Base-by-base conservation (phyloP, 1,140 invertebrate genomes). In the Frieseomelitta varia region DNA sequence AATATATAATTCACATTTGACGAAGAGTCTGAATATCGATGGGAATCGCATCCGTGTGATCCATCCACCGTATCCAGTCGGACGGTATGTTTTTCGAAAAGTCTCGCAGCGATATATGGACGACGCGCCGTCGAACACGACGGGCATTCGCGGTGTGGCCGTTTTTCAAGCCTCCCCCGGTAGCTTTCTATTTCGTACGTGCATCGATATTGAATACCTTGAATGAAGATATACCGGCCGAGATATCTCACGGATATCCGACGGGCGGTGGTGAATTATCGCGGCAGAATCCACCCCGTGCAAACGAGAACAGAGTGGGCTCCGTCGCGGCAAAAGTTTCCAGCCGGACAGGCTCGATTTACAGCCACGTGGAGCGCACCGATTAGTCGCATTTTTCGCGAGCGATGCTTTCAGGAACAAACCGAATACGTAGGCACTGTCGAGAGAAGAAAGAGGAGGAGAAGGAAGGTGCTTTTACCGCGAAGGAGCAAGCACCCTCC, bases 401-500 rank as follows among this genome's bases (percentile, higher is more conserved):
- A 39, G 51, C 34, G 58, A 58, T 47, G 6, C 24, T 27, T 47
- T 15, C 55, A 21, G 6, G 30, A 58, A n/a, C 67, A 71, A 47
- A 71, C n/a, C 4, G 63, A 58, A 82, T 56, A 56, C 21, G 24
- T 56, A 68, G 47, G 63, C 63, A n/a, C 58, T 61, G 0, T 4
- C 6, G 6, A 11, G 21, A 53, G 27, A 58, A 27, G 12, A 10
- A 47, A 58, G 47, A 34, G 21, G 24, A n/a, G 24, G 71, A 47
- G 39, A 47, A 19, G 71, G 61, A 79, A 58, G 51, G 27, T 56
- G 65, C 39, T 61, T 83, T 83, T 78, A 71, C 55, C n/a, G n/a
- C 27, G 75, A 8, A 21, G n/a, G n/a, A 78, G 74, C n/a, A 47
- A 47, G 39, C 75, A 83, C 39, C 47, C 58, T 61, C 74, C 74